Conservation (phyloP, 2,113 vertebrate genomes). For the Heptranchias perlo region DNA sequence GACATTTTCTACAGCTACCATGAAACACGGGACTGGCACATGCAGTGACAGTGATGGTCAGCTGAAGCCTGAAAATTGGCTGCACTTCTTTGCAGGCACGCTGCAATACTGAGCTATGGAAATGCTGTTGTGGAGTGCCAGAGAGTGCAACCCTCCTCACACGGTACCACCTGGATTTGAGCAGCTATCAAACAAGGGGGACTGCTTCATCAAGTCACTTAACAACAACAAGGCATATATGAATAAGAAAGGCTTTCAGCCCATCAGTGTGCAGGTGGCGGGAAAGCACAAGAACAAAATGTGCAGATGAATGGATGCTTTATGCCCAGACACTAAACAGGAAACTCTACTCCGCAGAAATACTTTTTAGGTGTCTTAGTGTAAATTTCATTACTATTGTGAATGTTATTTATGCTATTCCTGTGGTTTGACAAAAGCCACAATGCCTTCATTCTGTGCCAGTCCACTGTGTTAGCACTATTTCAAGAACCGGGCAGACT, state of each 20-base stretch:
- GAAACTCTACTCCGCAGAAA: background rate
- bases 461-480: background rate
- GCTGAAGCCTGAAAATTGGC: background rate
- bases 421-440: background rate
- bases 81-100: background rate
- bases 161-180: background rate
- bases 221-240: background rate
- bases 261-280: background rate
- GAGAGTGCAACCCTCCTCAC: background rate
- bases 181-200: too few species aligned
- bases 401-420: background rate
- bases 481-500: background rate
- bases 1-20: background rate
- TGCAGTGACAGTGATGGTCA: background rate
- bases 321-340: background rate
- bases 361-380: background rate
- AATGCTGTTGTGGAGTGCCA: background rate
- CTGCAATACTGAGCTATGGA: background rate
- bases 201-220: background rate
- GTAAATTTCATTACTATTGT: background rate
- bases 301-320: background rate
- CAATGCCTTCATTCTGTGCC: background rate
- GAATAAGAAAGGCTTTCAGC: background rate
- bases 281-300: background rate
- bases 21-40: background rate